Conservation (phyloP, 2,888 invertebrate species). For the Anagyrus pseudococci region DNA sequence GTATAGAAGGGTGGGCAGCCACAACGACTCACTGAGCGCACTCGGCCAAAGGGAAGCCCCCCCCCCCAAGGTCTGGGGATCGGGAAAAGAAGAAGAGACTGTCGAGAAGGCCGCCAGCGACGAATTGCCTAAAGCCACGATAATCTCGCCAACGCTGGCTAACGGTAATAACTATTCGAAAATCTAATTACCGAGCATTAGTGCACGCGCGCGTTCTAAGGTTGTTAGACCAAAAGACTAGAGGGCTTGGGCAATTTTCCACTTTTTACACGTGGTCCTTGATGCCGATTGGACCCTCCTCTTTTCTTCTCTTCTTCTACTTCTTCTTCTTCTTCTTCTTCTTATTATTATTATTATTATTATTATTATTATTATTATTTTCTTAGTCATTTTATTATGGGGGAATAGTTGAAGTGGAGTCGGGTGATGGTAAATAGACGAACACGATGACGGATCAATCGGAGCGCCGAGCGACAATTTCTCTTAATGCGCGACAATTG, state of each 20-base stretch:
- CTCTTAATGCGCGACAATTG: slow-evolving; percentile 34
- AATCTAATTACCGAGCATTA: slow-evolving; percentile 37
- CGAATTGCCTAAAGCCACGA: background rate
- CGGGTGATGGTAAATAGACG: background rate
- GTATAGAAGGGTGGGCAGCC: no score
- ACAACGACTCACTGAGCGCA: no score
- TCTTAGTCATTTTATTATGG: no score
- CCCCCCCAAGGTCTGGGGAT: no score
- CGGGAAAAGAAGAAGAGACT: background rate
- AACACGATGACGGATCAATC: slow-evolving; percentile 29
- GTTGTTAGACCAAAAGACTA: slow-evolving; percentile 27
- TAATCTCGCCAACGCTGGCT: slow-evolving; percentile 15
- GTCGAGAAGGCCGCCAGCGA: no score
- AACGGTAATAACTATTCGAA: slow-evolving; percentile 27
- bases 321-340: no score
- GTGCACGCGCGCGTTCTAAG: slow-evolving; percentile 5
- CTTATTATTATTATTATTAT: no score
- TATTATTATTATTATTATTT: no score
- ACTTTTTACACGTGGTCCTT: slow-evolving; percentile 21
- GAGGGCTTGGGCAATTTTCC: slow-evolving; percentile 35
- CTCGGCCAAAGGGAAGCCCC: no score
- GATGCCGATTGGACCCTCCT: slow-evolving; percentile 5
- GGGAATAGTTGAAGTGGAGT: no score
- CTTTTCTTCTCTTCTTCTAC: slow-evolving; percentile 11
- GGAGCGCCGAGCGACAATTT: slow-evolving; percentile 24